Percentiles rank a stretch among this genome's conserved stretches.
These are phyloP conservation scores for Drosophila pseudotalamancana DNA, from an alignment of 2,888 invertebrate species.

Conservation along the genomic window DNA sequence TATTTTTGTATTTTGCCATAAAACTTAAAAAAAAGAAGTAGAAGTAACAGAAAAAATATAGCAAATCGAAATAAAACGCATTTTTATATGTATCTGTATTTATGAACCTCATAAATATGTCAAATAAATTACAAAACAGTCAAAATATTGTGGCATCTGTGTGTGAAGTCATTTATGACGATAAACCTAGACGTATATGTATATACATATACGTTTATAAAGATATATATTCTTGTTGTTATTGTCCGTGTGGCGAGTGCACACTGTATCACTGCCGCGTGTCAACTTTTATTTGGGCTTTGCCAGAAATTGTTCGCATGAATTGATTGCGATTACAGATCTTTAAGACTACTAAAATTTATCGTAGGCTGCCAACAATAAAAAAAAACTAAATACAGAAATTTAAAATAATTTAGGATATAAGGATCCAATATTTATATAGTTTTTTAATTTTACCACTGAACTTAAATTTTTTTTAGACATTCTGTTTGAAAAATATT, in stretches of 20 bases:
- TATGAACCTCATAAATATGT: constrained; percentile 79
- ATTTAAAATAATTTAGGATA: too few relatives aligned
- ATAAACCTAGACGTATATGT: constrained; percentile 39
- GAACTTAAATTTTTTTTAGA: too few relatives aligned
- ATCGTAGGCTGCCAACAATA: too few relatives aligned
- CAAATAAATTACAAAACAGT: constrained; percentile 79
- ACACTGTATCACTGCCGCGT: constrained; percentile 14
- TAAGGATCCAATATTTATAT: too few relatives aligned
- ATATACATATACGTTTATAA: neutral
- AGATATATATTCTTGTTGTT: neutral
- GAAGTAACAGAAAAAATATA: constrained; percentile 43
- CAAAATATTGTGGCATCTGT: constrained; percentile 78
- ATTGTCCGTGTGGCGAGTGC: constrained; percentile 10
- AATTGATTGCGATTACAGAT: constrained; percentile 16
- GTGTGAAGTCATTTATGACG: constrained; percentile 63
- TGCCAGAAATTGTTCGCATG: constrained; percentile 19
- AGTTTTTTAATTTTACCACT: too few relatives aligned
- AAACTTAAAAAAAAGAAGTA: constrained; percentile 37
- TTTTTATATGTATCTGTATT: constrained; percentile 72
- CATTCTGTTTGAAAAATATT: too few relatives aligned
- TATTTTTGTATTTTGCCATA: constrained; percentile 63
- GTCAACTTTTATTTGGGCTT: constrained; percentile 12
- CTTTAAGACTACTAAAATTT: neutral
- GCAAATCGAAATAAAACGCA: constrained; percentile 77
- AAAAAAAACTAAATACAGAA: too few relatives aligned